Evolutionary conservation across 1,140 invertebrate genomes (phyloP).

Genomic region (Homarus americanus): DNA sequence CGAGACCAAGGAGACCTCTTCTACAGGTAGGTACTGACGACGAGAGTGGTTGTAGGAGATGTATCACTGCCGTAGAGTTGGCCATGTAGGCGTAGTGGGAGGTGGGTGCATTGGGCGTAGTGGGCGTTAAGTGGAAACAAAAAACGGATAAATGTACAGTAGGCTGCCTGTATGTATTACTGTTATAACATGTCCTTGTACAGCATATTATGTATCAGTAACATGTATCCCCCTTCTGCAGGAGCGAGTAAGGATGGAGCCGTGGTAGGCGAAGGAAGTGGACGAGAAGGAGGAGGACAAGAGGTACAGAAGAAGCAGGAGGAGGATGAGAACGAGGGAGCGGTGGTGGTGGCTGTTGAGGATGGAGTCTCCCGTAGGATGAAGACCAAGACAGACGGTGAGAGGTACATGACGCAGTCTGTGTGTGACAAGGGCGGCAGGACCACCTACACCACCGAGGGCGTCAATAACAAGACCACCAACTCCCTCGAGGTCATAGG

Average conservation of each 20-base stretch:
- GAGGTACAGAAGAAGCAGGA: background rate
- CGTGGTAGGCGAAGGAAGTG: too few relatives aligned
- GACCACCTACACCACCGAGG: constrained; percentile 58
- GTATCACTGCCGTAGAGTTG: too few relatives aligned
- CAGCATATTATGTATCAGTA: too few relatives aligned
- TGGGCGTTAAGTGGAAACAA: too few relatives aligned
- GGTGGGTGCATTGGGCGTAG: too few relatives aligned
- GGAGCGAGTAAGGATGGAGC: background rate
- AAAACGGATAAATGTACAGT: too few relatives aligned
- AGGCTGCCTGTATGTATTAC: too few relatives aligned
- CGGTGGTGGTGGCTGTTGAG: background rate
- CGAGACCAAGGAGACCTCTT: constrained; percentile 66
- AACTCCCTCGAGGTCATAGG: constrained; percentile 67
- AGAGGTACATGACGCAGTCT: constrained; percentile 64
- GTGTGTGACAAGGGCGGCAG: constrained; percentile 36
- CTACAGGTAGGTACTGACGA: constrained; percentile 30
- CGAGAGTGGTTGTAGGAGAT: too few relatives aligned
- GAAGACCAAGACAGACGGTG: constrained; percentile 59
- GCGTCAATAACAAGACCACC: constrained; percentile 69
- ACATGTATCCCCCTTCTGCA: too few relatives aligned
- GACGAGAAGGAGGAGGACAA: background rate
- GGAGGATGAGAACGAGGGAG: background rate
- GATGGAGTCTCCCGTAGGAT: constrained; percentile 41
- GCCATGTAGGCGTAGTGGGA: too few relatives aligned
- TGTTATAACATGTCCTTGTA: too few relatives aligned